Base-by-base conservation (phyloP, 2,797 vertebrate species). In the Fistularia commersonii region DNA sequence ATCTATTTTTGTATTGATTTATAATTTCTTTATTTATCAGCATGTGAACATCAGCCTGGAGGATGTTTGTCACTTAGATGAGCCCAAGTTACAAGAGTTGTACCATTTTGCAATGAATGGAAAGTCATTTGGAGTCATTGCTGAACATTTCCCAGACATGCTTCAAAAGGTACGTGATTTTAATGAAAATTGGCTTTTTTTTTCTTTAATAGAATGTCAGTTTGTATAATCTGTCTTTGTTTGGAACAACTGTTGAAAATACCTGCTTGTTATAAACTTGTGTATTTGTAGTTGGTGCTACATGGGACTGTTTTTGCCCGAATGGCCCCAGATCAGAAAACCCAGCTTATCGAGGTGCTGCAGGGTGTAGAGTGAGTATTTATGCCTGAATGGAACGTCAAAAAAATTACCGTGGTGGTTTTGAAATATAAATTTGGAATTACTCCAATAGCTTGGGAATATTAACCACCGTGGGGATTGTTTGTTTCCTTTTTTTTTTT, bases 21-120 rank as follows among this genome's bases (percentile, higher is more conserved):
- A 2, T 23, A 23, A 23, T 23, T 51, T 6, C 3, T n/a, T 23
- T 8, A 32, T 8, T 40, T 2, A 31, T 71, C 75, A 99, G 96
- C 91, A 91, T 65, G 90, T 96, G 69, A 92, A 91, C 48, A 87
- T 97, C 70, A 93, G 92, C 73, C 74, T 95, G 69, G 92, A 88
- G 52, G 90, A 93, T 10, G 90, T 90, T 39, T 89, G 88, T 63
- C 73, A 88, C 12, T 81, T 90, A 40, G 92, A 94, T 53, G 88
- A 91, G 63, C 87, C 81, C 35, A 84, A 72, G 69, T 52, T 60
- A 14, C 64, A 83, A 69, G 89, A 93, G 57, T 80, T 88, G 52
- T 98, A 93, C 68, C 97, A 99, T 87, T 99, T 99, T 81, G 95
- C 97, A 10, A 98, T 99, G 96, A 95, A 92, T 34, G 97, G 97